A percentile compares a stretch with the other conserved stretches of the same genome.
Conservation (phyloP, 1,140 invertebrate genomes). For the Whitmania pigra region DNA sequence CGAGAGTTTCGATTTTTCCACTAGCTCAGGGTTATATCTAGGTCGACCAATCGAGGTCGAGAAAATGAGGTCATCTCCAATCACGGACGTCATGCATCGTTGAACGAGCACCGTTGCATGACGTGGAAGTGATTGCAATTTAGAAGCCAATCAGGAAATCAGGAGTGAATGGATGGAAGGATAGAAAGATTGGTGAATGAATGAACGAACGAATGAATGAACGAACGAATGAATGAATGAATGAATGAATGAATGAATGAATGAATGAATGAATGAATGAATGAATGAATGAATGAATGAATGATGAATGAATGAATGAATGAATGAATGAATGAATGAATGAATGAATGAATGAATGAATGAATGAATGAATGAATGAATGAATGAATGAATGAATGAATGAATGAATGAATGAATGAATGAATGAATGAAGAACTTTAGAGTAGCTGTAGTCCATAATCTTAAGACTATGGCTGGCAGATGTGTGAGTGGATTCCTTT, state of each 20-base stretch:
- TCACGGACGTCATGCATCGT: neutral
- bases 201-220: conserved; percentile 1
- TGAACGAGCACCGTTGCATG: neutral
- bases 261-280: neutral
- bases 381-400: conserved; percentile 4
- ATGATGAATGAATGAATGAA: conserved; percentile 4
- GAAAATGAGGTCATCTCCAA: too few species aligned
- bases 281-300: too few species aligned
- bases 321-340: neutral
- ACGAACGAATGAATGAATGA: conserved; percentile 4
- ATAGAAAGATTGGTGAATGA: neutral
- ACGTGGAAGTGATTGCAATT: neutral
- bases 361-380: conserved; percentile 7
- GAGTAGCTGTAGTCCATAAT: too few species aligned
- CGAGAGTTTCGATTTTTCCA: too few species aligned
- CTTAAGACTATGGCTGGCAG: too few species aligned
- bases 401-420: neutral
- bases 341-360: conserved; percentile 7
- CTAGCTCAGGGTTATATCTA: too few species aligned
- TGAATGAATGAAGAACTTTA: too few species aligned
- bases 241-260: conserved; percentile 1
- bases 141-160: neutral
- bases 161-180: conserved; percentile 1
- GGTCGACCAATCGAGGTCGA: too few species aligned
- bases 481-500: too few species aligned